These are phyloP conservation scores for Malaclemys terrapin DNA, from an alignment of 2,113 vertebrate species.

Conservation along the genomic window DNA sequence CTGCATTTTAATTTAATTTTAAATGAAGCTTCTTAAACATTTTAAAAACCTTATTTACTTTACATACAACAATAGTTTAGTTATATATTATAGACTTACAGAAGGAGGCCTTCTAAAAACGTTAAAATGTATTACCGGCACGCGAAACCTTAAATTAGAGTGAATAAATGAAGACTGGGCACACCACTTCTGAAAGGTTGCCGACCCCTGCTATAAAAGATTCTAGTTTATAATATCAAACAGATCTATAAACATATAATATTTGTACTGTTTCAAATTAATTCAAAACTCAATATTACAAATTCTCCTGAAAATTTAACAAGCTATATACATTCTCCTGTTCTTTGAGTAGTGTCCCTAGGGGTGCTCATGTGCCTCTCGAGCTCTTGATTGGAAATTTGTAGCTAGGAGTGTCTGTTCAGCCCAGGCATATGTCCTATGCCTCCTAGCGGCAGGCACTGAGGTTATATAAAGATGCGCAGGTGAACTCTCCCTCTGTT, in stretches of 20 bases:
- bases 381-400: neutral
- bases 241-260: rapidly evolving
- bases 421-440: neutral
- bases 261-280: neutral
- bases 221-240: rapidly evolving
- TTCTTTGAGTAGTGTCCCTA: neutral
- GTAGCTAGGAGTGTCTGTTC: neutral
- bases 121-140: too few relatives aligned
- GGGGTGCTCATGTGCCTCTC: neutral
- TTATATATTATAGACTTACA: too few relatives aligned
- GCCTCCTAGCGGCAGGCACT: neutral
- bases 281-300: neutral
- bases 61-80: too few relatives aligned
- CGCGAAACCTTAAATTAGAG: too few relatives aligned
- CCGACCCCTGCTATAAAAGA: too few relatives aligned
- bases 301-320: neutral
- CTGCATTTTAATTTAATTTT: too few relatives aligned
- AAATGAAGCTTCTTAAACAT: too few relatives aligned
- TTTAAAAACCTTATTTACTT: too few relatives aligned
- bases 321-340: too few relatives aligned
- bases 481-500: neutral
- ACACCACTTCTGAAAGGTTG: too few relatives aligned
- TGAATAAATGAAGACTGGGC: too few relatives aligned
- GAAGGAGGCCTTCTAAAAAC: too few relatives aligned
- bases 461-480: neutral